Evolutionary conservation across 2,113 vertebrate species (phyloP), one percentile per base, ranked within the genome.

Genomic region (Petrocephalus zakoni): DNA sequence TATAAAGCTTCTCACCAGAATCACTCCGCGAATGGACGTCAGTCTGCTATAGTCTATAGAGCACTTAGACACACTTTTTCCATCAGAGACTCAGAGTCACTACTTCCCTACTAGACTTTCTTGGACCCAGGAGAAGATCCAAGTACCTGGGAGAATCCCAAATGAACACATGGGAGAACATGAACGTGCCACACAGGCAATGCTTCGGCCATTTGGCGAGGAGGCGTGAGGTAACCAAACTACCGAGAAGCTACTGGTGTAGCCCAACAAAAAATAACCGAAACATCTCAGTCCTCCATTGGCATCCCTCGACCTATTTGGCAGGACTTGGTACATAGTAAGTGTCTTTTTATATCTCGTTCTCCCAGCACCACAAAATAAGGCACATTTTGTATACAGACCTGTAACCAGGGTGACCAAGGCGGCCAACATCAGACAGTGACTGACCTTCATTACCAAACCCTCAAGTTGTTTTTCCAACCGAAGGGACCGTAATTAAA

Each of bases 371-470:
- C 22, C 29, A 37, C 68, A 75, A 75, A 75, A 37, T 75, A 29
- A 75, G 68, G 6, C 25, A 6, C 3, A 75, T 75, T 75, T 37
- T 75, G 68, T 75, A 13, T 75, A 75, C 13, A 17, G 68, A 75
- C n/a, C 19, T 37, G 68, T 75, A 75, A 75, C 68, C 68, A 37
- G 15, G 68, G 68, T 37, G 15, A 37, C 68, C 34, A 19, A 19
- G 68, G 17, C 2, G 13, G 17, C 68, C 68, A 37, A 75, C 34
- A 37, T 37, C 15, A 37, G 68, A 75, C 25, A 75, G 29, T 42
- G 68, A 75, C 25, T 75, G 68, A 75, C 68, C 68, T 75, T 75
- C 68, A 75, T 75, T 75, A 37, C 68, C 68, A 37, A 75, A 75
- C 68, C 34, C 68, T 75, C 68, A 17, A 75, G 25, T 34, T 34